Base-by-base conservation (phyloP, 2,797 vertebrate species). In the Hyperoplus immaculatus region DNA sequence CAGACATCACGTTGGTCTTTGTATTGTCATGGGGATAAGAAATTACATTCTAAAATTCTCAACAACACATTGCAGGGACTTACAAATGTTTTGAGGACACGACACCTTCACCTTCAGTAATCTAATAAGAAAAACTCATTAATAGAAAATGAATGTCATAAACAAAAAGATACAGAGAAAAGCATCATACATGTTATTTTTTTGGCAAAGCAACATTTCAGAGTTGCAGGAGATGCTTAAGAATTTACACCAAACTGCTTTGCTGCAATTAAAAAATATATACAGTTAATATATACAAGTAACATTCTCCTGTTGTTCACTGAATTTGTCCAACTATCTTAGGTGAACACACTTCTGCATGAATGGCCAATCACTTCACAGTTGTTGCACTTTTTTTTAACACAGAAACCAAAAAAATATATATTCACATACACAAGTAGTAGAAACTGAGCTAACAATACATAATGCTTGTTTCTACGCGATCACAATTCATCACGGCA, bases 361-460 rank as follows among this genome's bases (percentile, higher is more conserved):
- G 39, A 63, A 75, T 5, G 78, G 4, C 6, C 29, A 56, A 29
- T 47, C 54, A 77, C 56, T 72, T 78, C 53, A 87, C 80, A 82
- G 38, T 72, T 80, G 72, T 77, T 75, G 66, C 63, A 80, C 76
- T 58, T 83, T 36, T 57, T 72, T 50, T 38, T 8, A 41, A 64
- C 53, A 71, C 18, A 50, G 46, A 57, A 51, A 55, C 16, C 36
- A 39, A 14, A 56, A 54, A 18, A 72, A 7, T 5, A 74, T 70
- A 80, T 58, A 10, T 69, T 69, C 43, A 69, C 53, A 57, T 36
- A 9, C 8, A 36, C 42, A 15, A 42, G 8, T 10, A 11, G n/a
- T 29, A 29, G 43, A 72, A 79, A 47, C 54, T 3, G 21, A 75
- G 15, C 41, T 29, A 2, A 18, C 18, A 47, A 66, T 41, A 29